Evolutionary conservation across 2,113 vertebrate genomes (phyloP).

Genomic region (Tamias sibiricus): DNA sequence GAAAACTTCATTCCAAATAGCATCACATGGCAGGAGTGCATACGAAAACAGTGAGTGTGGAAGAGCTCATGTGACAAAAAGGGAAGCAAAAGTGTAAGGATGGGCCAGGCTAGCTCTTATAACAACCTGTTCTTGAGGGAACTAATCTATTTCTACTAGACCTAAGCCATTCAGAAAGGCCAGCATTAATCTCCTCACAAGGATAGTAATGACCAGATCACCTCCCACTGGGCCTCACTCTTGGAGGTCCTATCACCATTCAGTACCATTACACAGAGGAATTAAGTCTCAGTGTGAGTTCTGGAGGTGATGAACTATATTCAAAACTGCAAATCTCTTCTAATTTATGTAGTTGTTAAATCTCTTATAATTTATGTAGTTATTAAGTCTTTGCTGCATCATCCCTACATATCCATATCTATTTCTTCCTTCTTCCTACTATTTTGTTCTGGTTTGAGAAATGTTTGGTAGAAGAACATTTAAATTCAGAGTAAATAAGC

Average conservation of each 20-base stretch:
- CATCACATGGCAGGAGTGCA: not conserved
- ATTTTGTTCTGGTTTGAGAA: not conserved
- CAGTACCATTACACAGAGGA: not conserved
- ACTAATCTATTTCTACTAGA: not conserved
- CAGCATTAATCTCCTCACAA: not conserved
- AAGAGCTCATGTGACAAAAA: not conserved
- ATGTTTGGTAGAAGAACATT: not conserved
- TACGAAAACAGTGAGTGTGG: not conserved
- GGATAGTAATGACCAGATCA: not conserved
- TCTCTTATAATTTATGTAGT: not conserved
- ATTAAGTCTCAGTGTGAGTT: not conserved
- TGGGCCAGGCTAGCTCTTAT: not conserved
- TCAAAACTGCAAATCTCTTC: not conserved
- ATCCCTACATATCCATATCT: not conserved
- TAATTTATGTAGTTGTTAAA: not conserved
- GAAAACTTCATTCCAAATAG: not conserved
- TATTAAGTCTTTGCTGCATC: not conserved
- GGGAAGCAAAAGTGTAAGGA: not conserved
- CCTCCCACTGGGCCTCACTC: not conserved
- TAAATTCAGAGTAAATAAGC: slow-evolving; percentile 4
- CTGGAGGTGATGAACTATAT: not conserved
- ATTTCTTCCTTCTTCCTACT: not conserved
- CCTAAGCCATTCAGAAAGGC: not conserved
- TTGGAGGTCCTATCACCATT: not conserved
- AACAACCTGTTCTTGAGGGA: not conserved